These are phyloP conservation scores for Bovichtus variegatus DNA, from an alignment of 2,797 vertebrate species.

Conservation along the genomic window DNA sequence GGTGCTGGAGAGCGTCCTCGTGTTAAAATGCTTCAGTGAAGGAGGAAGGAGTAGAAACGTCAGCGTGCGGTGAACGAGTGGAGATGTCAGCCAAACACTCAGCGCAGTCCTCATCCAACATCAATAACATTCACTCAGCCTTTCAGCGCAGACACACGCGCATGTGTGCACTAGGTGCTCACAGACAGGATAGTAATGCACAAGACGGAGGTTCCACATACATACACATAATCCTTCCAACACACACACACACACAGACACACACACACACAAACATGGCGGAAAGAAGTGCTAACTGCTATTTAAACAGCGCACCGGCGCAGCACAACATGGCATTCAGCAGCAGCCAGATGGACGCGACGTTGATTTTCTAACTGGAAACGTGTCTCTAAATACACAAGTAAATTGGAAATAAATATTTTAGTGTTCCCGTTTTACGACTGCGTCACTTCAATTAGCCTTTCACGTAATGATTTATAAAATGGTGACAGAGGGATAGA, in stretches of 20 bases:
- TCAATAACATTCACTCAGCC: constrained; percentile 71
- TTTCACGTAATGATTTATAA: constrained; percentile 74
- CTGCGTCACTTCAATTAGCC: constrained; percentile 69
- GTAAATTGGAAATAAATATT: constrained; percentile 79
- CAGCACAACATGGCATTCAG: constrained; percentile 70
- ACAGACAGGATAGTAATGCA: constrained; percentile 41
- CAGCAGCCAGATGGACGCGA: constrained; percentile 59
- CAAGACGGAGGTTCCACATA: constrained; percentile 34
- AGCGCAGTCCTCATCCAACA: constrained; percentile 63
- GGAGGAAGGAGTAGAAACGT: constrained; percentile 67
- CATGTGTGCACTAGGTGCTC: constrained; percentile 3
- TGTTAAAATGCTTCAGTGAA: constrained; percentile 49
- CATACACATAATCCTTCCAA: constrained; percentile 23
- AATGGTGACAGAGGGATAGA: constrained; percentile 70
- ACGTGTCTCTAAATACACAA: constrained; percentile 46
- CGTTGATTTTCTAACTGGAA: constrained; percentile 62
- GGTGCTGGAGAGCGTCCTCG: constrained; percentile 62
- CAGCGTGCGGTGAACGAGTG: constrained; percentile 60
- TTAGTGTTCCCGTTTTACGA: constrained; percentile 58
- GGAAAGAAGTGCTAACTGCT: constrained; percentile 73
- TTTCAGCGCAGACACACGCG: constrained; percentile 52
- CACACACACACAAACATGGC: constrained; percentile 37
- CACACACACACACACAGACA: not conserved
- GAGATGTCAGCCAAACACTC: constrained; percentile 66
- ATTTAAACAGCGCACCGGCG: constrained; percentile 59